Base-by-base conservation (phyloP, 1,140 invertebrate species). In the Trichonephila clavata region DNA sequence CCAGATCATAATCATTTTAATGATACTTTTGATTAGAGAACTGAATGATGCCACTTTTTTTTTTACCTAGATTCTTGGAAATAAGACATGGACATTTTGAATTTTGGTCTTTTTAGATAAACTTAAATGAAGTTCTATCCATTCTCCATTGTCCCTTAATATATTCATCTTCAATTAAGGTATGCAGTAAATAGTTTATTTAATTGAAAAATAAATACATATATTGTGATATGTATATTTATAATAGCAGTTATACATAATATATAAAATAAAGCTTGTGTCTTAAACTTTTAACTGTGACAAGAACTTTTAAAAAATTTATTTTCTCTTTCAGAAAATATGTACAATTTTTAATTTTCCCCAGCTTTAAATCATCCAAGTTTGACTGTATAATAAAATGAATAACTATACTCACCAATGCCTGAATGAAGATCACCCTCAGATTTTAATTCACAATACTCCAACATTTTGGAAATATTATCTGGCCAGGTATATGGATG, bases 391-490 rank as follows among this genome's bases (percentile, higher is more conserved):
- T 65, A n/a, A 4, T 65, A 24, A 65, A 21, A 65, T 63, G 6
- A 63, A 13, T 18, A 61, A 20, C 10, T 87, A 4, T 63, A 94
- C 94, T 95, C 94, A 96, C 96, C 96, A 94, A 96, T 96, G 39
- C 96, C 96, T 95, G 96, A 96, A 92, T 96, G 96, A 83, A 96
- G 96, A 87, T 95, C 94, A 21, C 96, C 96, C 87, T 93, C 63
- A 88, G 95, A 95, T 61, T 86, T 68, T 21, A 96, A 71, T 16
- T 94, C 90, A 39, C 96, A 94, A 1, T 94, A 88, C 8, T 94
- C 50, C 83, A 96, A 86, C 96, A 96, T 96, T 6, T 71, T 83
- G 71, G 95, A 94, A 95, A 96, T 95, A 14, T 95, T 95, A 90
- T 95, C 95, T 0, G 95, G 95, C 94, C 95, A 96, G 14, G 94